Evolutionary conservation across 2,888 invertebrate genomes (phyloP).

Genomic region (Myopa testacea): DNA sequence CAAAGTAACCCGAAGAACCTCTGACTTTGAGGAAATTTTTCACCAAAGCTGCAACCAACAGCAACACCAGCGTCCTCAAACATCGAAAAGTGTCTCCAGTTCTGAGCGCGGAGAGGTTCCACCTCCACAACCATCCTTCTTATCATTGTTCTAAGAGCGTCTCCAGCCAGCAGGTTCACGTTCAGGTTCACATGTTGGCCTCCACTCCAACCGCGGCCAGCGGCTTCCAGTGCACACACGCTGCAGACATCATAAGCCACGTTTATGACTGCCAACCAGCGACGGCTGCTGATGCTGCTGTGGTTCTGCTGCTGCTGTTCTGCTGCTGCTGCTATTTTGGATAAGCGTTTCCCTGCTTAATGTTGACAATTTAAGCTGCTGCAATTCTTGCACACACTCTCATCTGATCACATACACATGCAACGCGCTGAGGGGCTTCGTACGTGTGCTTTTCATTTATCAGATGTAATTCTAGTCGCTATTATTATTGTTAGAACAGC

Average conservation of each 20-base stretch:
- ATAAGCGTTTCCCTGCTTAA: neutral
- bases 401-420: too few relatives aligned
- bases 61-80: neutral
- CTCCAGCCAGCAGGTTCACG: neutral
- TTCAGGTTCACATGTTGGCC: neutral
- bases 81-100: too few relatives aligned
- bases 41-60: neutral
- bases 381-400: neutral
- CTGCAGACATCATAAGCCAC: slow-evolving; percentile 13
- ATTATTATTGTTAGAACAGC: neutral
- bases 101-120: too few relatives aligned
- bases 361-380: neutral
- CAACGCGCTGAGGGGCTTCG: too few relatives aligned
- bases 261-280: slow-evolving; percentile 21
- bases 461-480: neutral
- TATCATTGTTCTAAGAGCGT: neutral
- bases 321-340: neutral
- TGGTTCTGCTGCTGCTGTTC: slow-evolving; percentile 6
- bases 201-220: neutral
- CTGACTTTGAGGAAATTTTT: too few relatives aligned
- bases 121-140: too few relatives aligned
- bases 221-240: neutral
- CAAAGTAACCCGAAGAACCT: neutral
- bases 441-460: neutral
- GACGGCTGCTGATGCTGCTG: neutral